Evolutionary conservation across 2,888 invertebrate species (phyloP).

Genomic region (Phengaris arion): DNA sequence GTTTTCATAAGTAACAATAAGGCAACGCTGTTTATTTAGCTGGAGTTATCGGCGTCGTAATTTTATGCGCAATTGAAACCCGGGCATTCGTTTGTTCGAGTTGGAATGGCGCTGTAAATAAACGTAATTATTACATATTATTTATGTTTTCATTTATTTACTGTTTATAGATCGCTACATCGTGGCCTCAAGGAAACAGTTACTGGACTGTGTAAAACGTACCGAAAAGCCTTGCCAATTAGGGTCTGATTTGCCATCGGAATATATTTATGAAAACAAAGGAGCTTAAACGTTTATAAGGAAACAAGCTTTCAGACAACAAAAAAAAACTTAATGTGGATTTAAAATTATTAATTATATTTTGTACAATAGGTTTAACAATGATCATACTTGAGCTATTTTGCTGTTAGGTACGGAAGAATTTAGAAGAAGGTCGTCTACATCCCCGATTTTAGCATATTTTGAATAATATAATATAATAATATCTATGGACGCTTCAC

Average conservation of each 20-base stretch:
- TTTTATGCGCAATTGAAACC: conserved; percentile 21
- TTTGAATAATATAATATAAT: too few relatives aligned
- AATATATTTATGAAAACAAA: too few relatives aligned
- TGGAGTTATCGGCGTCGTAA: conserved; percentile 2
- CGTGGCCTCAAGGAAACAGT: background rate
- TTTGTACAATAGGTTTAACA: too few relatives aligned
- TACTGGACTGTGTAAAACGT: background rate
- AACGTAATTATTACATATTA: conserved; percentile 11
- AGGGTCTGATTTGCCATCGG: background rate
- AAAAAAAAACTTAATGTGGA: too few relatives aligned
- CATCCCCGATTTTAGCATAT: too few relatives aligned
- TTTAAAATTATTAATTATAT: too few relatives aligned
- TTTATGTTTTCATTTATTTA: conserved; percentile 17
- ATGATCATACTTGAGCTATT: too few relatives aligned
- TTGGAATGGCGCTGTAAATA: conserved; percentile 16
- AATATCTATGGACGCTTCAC: too few relatives aligned
- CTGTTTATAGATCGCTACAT: background rate
- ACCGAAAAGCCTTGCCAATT: background rate
- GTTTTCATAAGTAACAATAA: conserved; percentile 19
- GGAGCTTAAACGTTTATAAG: too few relatives aligned
- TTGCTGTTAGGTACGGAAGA: too few relatives aligned
- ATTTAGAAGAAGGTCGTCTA: too few relatives aligned
- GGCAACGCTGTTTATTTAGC: conserved; percentile 12
- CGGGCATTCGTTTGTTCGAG: conserved; percentile 1
- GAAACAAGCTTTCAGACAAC: too few relatives aligned